phyloP scores from a whole-genome alignment of 2,888 invertebrate species.

The Calameuta idolon region DNA sequence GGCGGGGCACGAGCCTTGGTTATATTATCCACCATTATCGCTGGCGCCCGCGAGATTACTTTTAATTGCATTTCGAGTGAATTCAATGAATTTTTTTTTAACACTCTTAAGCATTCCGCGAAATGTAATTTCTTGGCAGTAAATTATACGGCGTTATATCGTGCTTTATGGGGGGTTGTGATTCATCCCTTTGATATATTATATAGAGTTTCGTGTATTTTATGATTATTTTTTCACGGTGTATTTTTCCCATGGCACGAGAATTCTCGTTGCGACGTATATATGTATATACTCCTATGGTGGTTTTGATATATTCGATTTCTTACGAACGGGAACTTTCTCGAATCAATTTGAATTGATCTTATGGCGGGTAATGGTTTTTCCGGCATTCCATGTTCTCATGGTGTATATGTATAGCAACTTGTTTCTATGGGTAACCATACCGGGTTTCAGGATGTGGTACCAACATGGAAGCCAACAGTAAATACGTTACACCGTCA shows the following conservation, averaged over 20 bases:
- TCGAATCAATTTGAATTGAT: background rate
- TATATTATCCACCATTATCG: background rate
- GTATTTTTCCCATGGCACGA: background rate
- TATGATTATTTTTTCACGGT: background rate
- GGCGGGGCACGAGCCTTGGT: background rate
- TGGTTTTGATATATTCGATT: background rate
- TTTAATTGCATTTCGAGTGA: slow-evolving; percentile 4
- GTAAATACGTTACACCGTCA: slow-evolving; percentile 40
- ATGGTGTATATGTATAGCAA: background rate
- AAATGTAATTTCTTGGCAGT: slow-evolving; percentile 22
- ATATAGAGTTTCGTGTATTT: background rate
- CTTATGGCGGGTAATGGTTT: background rate
- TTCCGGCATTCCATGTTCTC: background rate
- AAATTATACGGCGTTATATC: slow-evolving; percentile 16
- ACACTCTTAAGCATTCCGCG: slow-evolving; percentile 4
- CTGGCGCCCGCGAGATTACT: background rate
- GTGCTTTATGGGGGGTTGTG: background rate
- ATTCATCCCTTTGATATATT: background rate
- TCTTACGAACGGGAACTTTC: background rate
- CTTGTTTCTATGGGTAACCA: background rate
- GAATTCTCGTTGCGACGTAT: background rate
- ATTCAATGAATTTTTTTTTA: slow-evolving; percentile 20
- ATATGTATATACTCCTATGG: background rate
- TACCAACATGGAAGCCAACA: slow-evolving; percentile 31
- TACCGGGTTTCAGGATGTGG: background rate